Evolutionary conservation across 2,888 invertebrate species (phyloP), one percentile per base, ranked within the genome.

Genomic region (Hybos culiciformis): DNA sequence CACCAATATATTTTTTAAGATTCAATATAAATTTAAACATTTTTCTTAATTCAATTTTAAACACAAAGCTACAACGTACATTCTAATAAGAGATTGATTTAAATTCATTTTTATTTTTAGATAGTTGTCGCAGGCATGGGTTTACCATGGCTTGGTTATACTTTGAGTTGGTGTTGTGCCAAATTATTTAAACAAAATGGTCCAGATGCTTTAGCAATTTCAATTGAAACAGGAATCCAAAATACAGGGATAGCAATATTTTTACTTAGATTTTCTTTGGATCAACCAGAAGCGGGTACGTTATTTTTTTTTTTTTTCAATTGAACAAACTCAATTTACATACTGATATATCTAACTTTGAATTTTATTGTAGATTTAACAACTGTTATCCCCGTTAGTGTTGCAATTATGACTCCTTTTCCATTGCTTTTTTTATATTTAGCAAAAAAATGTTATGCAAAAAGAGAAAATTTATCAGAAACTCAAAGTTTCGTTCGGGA

Each of bases 171-270:
- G 59, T 34, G 72, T 8, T 54, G 75, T 1, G 79, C 87, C 0
- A 66, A 70, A 41, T 20, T 77, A 1, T 68, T 75, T 12, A 69
- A 71, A 20, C 84, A 83, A 58, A 70, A 75, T 5, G 62, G 71
- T 34, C 61, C 71, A 4, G 86, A 92, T 62, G 69, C 78, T 3
- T 66, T 87, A n/a, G 88, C 94, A 5, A 91, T 94, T 55, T 81
- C 87, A 38, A 81, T 94, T 39, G 94, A 94, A 70, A 86, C 88
- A 5, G 91, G 93, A 40, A 80, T 93, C 42, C 92, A 93, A 68
- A 94, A 94, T 67, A 91, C 92, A 0, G 92, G 91, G 7, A 62
- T 94, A 49, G 76, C 92, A 1, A 92, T 94, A 55, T 87, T 93
- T 63, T 70, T 94, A 53, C 68, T 94, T 42, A 69, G 83, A 44